These are phyloP conservation scores for Puntigrus tetrazona DNA, from an alignment of 2,113 vertebrate genomes.

Conservation along the genomic window DNA sequence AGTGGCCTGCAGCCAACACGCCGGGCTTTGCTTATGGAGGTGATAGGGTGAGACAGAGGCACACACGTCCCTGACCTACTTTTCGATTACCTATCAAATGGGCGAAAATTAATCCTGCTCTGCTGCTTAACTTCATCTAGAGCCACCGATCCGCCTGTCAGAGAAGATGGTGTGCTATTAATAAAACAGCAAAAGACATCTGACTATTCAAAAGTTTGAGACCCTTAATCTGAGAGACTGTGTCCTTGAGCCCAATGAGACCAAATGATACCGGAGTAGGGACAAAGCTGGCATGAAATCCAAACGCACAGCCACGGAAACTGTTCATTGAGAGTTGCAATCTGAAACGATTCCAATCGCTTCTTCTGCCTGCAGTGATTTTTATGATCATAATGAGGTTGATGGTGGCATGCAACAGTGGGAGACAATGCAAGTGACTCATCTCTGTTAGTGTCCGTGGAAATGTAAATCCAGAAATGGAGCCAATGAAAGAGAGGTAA, in stretches of 20 bases:
- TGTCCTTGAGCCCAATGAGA: background rate
- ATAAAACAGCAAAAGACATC: constrained; percentile 4
- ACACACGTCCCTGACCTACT: background rate
- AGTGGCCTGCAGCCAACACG: background rate
- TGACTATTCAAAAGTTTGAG: background rate
- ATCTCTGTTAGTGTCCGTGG: background rate
- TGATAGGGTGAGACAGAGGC: background rate
- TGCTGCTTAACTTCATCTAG: constrained; percentile 42
- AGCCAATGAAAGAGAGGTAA: background rate
- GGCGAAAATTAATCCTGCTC: constrained; percentile 40
- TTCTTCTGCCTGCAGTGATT: background rate
- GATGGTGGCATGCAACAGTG: background rate
- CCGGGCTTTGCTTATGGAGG: constrained; percentile 27
- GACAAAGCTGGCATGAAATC: background rate
- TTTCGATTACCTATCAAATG: constrained; percentile 29
- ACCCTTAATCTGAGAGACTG: background rate
- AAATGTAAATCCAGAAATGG: background rate
- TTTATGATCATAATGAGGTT: background rate
- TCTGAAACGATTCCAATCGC: background rate
- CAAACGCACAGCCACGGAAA: background rate
- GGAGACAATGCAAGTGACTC: background rate
- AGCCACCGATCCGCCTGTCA: constrained; percentile 36
- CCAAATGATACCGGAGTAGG: background rate
- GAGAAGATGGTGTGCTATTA: constrained; percentile 3
- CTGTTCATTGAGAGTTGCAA: background rate